Evolutionary conservation across 2,888 invertebrate genomes (phyloP).

Genomic region (Hirudinaria manillensis): DNA sequence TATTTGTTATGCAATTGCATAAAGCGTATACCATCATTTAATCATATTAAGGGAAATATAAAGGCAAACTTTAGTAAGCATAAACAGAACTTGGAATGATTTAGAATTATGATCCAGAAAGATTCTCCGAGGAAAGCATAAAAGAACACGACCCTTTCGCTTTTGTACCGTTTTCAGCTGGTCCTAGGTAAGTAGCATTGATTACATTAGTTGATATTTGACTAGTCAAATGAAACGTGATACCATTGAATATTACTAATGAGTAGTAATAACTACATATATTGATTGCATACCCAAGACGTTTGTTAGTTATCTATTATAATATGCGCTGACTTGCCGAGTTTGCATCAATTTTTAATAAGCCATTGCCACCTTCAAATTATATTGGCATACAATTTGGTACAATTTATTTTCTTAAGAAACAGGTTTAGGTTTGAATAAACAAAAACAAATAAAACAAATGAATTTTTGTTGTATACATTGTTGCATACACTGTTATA

Average conservation of each 20-base stretch:
- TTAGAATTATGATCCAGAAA: conserved; percentile 43
- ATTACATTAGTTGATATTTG: neutral
- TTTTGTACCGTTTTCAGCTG: conserved; percentile 47
- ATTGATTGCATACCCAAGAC: neutral
- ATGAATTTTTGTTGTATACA: no score
- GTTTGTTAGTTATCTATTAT: neutral
- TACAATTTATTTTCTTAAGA: no score
- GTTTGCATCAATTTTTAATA: no score
- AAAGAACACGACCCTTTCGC: conserved; percentile 43
- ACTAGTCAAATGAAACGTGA: neutral
- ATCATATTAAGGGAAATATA: neutral
- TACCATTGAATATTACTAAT: neutral
- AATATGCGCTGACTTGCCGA: no score
- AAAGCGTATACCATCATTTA: neutral
- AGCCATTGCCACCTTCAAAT: no score
- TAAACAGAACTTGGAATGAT: neutral
- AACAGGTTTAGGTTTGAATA: no score
- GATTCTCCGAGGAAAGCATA: conserved; percentile 44
- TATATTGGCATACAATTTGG: no score
- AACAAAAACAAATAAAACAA: no score
- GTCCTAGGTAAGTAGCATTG: conserved; percentile 42
- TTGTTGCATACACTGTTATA: neutral
- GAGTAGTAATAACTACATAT: neutral
- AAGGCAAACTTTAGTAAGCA: neutral
- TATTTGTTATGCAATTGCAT: neutral